A percentile compares a stretch with the other conserved stretches of the same genome.
Conservation (phyloP, 2,888 invertebrate species). For the Tyria jacobaeae region DNA sequence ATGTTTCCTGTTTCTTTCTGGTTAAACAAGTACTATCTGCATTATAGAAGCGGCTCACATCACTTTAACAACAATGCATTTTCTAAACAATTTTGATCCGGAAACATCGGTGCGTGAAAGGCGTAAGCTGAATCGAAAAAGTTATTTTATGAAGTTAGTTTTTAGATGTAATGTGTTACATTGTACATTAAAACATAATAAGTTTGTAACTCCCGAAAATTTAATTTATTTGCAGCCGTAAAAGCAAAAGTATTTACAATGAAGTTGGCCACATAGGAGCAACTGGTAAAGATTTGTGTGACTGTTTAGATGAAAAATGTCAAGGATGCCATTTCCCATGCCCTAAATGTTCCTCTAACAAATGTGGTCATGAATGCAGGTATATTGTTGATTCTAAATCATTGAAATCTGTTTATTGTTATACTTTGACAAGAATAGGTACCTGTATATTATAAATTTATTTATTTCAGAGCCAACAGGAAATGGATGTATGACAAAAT, state of each 20-base stretch:
- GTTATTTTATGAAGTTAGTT: conserved; percentile 75
- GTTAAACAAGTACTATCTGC: conserved; percentile 9
- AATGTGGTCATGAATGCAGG: conserved; percentile 94
- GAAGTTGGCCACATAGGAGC: conserved; percentile 88
- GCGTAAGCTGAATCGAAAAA: conserved; percentile 91
- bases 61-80: conserved; percentile 57
- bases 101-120: conserved; percentile 92
- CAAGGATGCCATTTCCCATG: conserved; percentile 95
- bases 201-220: background rate
- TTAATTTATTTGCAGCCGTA: conserved; percentile 70
- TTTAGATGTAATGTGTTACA: background rate
- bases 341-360: conserved; percentile 89
- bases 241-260: conserved; percentile 89
- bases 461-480: conserved; percentile 88
- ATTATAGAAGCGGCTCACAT: background rate
- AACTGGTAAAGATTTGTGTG: conserved; percentile 92
- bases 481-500: conserved; percentile 93
- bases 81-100: conserved; percentile 90
- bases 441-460: background rate
- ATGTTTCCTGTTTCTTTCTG: background rate
- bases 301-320: conserved; percentile 92
- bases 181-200: background rate
- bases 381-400: conserved; percentile 48
- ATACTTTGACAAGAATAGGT: background rate
- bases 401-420: background rate